Conservation (phyloP, 1,140 invertebrate species). For the Aphis craccivora region DNA sequence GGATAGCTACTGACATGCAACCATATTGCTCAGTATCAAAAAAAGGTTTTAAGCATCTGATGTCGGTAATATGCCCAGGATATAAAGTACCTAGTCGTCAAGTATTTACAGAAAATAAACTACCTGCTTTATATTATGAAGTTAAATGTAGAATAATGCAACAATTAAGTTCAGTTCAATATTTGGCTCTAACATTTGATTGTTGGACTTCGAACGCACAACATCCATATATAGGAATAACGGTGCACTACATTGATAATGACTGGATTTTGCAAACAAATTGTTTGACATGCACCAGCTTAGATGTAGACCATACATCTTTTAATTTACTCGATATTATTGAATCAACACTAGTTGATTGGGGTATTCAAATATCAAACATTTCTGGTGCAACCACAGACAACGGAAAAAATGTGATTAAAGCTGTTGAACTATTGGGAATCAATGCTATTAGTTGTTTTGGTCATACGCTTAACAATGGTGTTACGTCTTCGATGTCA, state of each 20-base stretch:
- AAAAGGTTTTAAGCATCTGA: background rate
- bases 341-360: background rate
- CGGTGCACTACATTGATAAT: background rate
- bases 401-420: background rate
- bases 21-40: conserved; percentile 1
- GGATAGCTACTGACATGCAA: background rate
- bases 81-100: background rate
- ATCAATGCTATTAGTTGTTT: background rate
- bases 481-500: background rate
- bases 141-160: background rate
- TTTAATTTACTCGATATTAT: background rate
- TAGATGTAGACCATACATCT: background rate
- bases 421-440: background rate
- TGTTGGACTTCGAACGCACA: background rate
- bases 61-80: background rate
- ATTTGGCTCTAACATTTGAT: background rate
- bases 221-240: conserved; percentile 23
- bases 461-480: background rate
- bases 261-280: background rate
- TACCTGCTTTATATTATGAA: conserved; percentile 5
- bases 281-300: background rate
- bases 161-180: background rate
- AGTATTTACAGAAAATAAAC: background rate
- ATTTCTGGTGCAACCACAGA: background rate
- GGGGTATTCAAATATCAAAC: background rate